Conservation (phyloP, 1,140 invertebrate genomes). For the Euwallacea fornicatus region DNA sequence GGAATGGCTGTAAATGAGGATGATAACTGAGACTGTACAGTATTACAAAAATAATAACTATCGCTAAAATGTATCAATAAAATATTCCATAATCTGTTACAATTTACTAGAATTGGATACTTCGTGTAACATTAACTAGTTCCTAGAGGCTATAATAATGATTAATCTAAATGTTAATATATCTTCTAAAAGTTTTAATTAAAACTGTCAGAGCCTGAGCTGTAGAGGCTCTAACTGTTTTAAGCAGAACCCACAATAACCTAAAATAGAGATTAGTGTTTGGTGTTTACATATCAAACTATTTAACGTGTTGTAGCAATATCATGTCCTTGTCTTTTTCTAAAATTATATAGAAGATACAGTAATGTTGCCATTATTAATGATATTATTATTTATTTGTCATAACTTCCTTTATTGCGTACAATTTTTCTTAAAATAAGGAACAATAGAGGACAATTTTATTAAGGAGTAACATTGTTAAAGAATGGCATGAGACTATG, state of each 20-base stretch:
- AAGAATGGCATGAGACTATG: background rate
- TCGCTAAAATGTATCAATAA: slow-evolving; percentile 27
- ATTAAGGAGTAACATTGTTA: slow-evolving; percentile 1
- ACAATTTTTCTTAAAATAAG: background rate
- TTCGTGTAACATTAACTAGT: slow-evolving; percentile 42
- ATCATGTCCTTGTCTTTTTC: slow-evolving; percentile 35
- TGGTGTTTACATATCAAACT: slow-evolving; percentile 51
- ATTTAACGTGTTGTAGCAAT: slow-evolving; percentile 46
- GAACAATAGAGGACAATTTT: background rate
- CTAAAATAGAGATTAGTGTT: slow-evolving; percentile 43
- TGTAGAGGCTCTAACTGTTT: slow-evolving; percentile 1
- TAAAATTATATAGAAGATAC: slow-evolving; percentile 16
- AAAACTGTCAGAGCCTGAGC: background rate
- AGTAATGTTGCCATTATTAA: background rate
- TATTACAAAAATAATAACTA: slow-evolving; percentile 44
- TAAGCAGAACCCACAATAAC: slow-evolving; percentile 29
- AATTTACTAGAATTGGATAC: slow-evolving; percentile 25
- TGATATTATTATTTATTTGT: background rate
- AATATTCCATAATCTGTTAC: slow-evolving; percentile 41
- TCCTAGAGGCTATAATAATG: slow-evolving; percentile 42
- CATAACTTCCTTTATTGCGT: background rate
- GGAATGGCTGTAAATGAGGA: background rate
- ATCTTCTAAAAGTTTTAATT: slow-evolving; percentile 3
- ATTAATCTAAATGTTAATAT: slow-evolving; percentile 43
- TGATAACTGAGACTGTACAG: slow-evolving; percentile 42